These are phyloP conservation scores for Eurypyga helias DNA, from an alignment of 2,113 vertebrate species.

Conservation along the genomic window DNA sequence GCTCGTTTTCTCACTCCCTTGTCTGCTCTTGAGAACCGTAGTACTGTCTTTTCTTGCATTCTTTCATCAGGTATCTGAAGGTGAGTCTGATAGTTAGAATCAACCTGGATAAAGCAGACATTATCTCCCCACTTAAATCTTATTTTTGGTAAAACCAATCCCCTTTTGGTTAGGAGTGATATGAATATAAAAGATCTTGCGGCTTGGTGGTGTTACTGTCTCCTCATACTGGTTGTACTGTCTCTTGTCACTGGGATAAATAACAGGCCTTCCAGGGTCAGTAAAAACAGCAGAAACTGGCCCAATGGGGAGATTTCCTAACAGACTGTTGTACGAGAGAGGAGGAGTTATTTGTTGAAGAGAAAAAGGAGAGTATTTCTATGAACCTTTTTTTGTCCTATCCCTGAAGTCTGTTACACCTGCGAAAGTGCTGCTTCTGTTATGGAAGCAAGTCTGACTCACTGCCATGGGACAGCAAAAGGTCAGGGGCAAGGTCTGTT, in stretches of 20 bases:
- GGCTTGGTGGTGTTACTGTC: neutral
- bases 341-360: neutral
- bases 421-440: neutral
- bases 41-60: neutral
- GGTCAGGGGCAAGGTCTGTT: neutral
- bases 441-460: neutral
- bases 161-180: neutral
- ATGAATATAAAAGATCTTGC: neutral
- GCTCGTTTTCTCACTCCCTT: neutral
- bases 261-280: neutral
- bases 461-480: neutral
- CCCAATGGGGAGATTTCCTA: neutral
- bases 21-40: accelerated
- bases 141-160: neutral
- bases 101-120: neutral
- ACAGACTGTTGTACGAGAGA: neutral
- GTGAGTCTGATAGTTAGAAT: neutral
- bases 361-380: neutral
- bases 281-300: neutral
- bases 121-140: neutral
- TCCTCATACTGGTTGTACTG: neutral
- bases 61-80: neutral
- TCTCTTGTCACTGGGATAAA: neutral
- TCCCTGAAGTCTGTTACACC: neutral
- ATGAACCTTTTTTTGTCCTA: neutral